Base-by-base conservation (phyloP, 2,888 invertebrate species). In the Polietes domitor region DNA sequence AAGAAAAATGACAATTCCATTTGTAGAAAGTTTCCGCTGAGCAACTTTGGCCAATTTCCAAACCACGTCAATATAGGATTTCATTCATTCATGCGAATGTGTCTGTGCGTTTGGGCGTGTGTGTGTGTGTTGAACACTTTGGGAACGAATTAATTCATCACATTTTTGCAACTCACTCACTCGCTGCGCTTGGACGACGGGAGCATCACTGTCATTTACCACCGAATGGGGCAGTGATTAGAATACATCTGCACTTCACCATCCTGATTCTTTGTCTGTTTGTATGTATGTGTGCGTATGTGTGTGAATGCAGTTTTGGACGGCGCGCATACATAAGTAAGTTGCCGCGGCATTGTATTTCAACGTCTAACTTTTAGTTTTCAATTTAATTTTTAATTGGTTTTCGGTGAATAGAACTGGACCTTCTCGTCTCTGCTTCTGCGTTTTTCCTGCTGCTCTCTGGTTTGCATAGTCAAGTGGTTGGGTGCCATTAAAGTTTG, bases 301-400 rank as follows among this genome's bases (percentile, higher is more conserved):
- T 61, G 12, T 19, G 65, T 68, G 28, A 61, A 28, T 61, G 61
- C 61, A 61, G 6, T 12, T 26, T 61, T 32, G 28, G 10, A 7
- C 28, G 24, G 28, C 32, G 15, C 28, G n/a, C 32, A 19, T 28
- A 5, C 61, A 68, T 68, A 68, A 68, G 68, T 68, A 68, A 68
- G 41, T 68, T 41, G 68, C 68, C 12, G 43, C 24, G 68, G 28
- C 9, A 47, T 73, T 73, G 58, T 28, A 50, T 70, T 50, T 70
- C 50, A 28, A 70, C 70, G 70, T 73, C 61, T 58, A 73, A 61
- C 73, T 61, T 73, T 73, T 73, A 61, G 58, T 73, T 73, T 61
- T 58, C 43, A 73, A 58, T 73, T 58, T 61, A 73, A 58, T 73
- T 72, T 73, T 73, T 61, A 73, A 73, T 73, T 73, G 73, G 73